These are phyloP conservation scores for Dryas iulia DNA, from an alignment of 1,140 invertebrate species.

Conservation along the genomic window DNA sequence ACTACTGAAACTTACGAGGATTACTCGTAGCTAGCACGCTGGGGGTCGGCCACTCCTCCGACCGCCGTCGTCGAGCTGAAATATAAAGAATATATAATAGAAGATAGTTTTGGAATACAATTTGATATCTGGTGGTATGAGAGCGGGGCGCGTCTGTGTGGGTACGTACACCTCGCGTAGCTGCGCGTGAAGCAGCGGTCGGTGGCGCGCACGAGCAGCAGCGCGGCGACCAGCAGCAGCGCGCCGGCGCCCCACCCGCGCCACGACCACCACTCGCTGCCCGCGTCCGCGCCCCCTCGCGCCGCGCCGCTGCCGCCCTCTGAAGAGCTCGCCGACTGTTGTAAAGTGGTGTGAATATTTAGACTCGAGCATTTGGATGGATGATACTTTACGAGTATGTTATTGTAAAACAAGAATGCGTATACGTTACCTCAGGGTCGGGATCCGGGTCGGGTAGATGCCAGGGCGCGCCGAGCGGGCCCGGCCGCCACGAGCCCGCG, in stretches of 20 bases:
- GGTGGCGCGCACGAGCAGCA: constrained; percentile 50
- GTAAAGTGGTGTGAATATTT: too few species aligned
- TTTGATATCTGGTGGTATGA: too few species aligned
- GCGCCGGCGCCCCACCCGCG: constrained; percentile 50
- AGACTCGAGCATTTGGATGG: too few species aligned
- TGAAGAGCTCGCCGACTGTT: too few species aligned
- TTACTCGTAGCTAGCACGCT: constrained; percentile 52
- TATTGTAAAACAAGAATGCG: too few species aligned
- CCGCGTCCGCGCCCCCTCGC: constrained; percentile 1
- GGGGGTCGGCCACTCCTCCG: constrained; percentile 55
- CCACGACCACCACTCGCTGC: constrained; percentile 29
- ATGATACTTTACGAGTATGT: too few species aligned
- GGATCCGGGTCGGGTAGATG: constrained; percentile 20
- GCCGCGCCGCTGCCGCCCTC: neutral
- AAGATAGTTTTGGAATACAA: too few species aligned
- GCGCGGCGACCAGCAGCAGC: constrained; percentile 44
- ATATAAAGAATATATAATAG: too few species aligned
- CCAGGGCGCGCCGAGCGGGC: constrained; percentile 26
- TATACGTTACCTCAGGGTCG: constrained; percentile 8
- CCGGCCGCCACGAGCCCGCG: constrained; percentile 20
- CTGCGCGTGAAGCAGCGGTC: constrained; percentile 49
- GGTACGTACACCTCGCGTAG: constrained; percentile 37
- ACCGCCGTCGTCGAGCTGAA: constrained; percentile 46
- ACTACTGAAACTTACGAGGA: constrained; percentile 51
- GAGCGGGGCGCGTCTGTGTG: neutral